Base-by-base conservation (phyloP, 2,888 invertebrate species). In the Cotesia congregata region DNA sequence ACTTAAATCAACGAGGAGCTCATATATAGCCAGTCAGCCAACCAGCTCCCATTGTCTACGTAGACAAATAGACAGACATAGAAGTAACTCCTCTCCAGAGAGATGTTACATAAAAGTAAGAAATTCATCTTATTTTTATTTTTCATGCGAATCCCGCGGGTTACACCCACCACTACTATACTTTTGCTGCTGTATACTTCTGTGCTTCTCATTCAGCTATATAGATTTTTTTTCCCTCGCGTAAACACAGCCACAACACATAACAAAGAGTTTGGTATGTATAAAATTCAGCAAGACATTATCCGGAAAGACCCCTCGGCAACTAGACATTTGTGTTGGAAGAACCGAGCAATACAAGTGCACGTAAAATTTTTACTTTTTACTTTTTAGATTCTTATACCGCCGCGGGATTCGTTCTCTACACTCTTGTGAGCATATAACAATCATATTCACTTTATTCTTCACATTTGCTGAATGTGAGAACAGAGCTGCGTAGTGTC, bases 401-500 rank as follows among this genome's bases (percentile, higher is more conserved):
- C 50, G 50, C 12, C 50, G 50, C 12, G 50, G 50, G 50, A 50
- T 50, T 50, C 50, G 50, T 50, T 50, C 50, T 50, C 50, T 50
- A 1, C 50, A 50, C 62, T 5, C 40, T 50, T n/a, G 65, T 41
- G 41, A 72, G 72, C 72, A 41, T 12, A 50, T 50, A 50, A 50
- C 50, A 50, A 50, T 50, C 50, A 50, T 50, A 7, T 50, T 9
- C 50, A 50, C 50, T 50, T 50, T 50, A 50, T 50, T 50, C 2
- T 7, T 30, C 30, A 30, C 30, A 30, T 30, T 30, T 30, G 2
- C 30, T 30, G 3, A 30, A 30, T 30, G 3, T 30, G 50, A 64
- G 62, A 62, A 72, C 30, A 72, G 64, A 65, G 41, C 41, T 64
- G 62, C 50, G 50, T 12, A 50, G 50, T 50, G 7, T 50, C 50